A percentile compares a stretch with the other conserved stretches of the same genome.
Evolutionary conservation across 2,113 vertebrate genomes (phyloP).

Genomic region (Mus spicilegus): DNA sequence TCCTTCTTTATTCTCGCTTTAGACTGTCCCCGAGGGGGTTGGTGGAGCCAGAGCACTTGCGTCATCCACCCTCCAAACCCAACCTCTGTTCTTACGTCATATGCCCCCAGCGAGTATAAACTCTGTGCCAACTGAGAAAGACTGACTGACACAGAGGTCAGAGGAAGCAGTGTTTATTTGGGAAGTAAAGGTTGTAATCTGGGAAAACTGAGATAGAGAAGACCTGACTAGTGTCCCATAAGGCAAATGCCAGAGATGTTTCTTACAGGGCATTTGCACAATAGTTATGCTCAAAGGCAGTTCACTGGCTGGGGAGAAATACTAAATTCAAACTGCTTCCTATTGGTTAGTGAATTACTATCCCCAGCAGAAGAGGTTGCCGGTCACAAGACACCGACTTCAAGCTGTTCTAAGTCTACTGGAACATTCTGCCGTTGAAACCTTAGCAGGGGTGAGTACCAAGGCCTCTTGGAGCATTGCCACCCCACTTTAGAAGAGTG

Average conservation of each 20-base stretch:
- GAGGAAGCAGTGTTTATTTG: not conserved
- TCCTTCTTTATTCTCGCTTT: not conserved
- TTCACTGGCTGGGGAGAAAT: not conserved
- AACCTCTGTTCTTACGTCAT: rapidly evolving
- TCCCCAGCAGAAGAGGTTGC: not conserved
- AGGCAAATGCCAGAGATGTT: not conserved
- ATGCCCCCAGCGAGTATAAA: not conserved
- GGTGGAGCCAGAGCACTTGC: not conserved
- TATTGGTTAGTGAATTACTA: not conserved
- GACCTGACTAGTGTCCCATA: not conserved
- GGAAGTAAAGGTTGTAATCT: not conserved
- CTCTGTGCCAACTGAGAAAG: not conserved
- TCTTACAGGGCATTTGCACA: not conserved
- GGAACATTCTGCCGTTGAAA: not conserved
- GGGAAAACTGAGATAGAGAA: not conserved
- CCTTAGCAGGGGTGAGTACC: not conserved
- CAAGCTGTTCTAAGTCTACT: not conserved
- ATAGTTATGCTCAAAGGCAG: not conserved
- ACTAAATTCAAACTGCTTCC: not conserved
- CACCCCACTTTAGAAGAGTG: too few relatives aligned
- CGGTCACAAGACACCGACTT: not conserved
- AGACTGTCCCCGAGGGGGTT: rapidly evolving
- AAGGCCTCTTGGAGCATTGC: not conserved
- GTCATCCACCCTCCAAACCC: too few relatives aligned
- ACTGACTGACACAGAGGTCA: not conserved